Base-by-base conservation (phyloP, 2,113 vertebrate genomes). In the Myrmecobius fasciatus region DNA sequence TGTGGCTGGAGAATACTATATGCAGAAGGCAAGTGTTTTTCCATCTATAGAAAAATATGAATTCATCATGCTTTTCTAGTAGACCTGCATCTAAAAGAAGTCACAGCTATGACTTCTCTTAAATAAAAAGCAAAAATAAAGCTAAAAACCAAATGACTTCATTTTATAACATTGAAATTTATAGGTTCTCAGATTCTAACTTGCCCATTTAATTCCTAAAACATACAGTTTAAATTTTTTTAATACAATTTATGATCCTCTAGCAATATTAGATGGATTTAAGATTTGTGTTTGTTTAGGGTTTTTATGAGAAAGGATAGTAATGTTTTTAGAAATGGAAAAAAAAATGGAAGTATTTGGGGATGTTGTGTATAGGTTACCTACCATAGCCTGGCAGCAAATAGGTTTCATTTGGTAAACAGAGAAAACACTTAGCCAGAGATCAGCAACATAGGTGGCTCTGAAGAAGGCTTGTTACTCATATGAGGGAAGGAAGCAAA, bases 101-200 rank as follows among this genome's bases (percentile, higher is more conserved):
- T n/a, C n/a, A n/a, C n/a, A n/a, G n/a, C n/a, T n/a, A n/a, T n/a
- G n/a, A n/a, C n/a, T n/a, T n/a, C n/a, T n/a, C n/a, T n/a, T n/a
- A n/a, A n/a, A n/a, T n/a, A n/a, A n/a, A n/a, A n/a, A 22, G 46
- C 25, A 92, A 97, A 43, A 92, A 90, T 88, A 95, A 91, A 12
- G 89, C 92, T 96, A 49, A 51, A 51, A 96, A 53, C 88, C 20
- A 54, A 83, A 25, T 92, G 48, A 17, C 0, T 96, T 97, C 11
- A 51, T 91, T 96, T 94, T 52, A 53, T 90, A 91, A 92, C 47
- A 53, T 94, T 24, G 22, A 52, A 91, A 26, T 52, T 8, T 83
- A 8, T 90, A 95, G 53, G 0, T 91, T 95, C 31, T 90, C 10
- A 10, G 47, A 48, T 11, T 31, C 25, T 90, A 90, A 26, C 47